A percentile compares a stretch with the other conserved stretches of the same genome.
phyloP scores from a whole-genome alignment of 2,113 vertebrate genomes.

The Camelus bactrianus region DNA sequence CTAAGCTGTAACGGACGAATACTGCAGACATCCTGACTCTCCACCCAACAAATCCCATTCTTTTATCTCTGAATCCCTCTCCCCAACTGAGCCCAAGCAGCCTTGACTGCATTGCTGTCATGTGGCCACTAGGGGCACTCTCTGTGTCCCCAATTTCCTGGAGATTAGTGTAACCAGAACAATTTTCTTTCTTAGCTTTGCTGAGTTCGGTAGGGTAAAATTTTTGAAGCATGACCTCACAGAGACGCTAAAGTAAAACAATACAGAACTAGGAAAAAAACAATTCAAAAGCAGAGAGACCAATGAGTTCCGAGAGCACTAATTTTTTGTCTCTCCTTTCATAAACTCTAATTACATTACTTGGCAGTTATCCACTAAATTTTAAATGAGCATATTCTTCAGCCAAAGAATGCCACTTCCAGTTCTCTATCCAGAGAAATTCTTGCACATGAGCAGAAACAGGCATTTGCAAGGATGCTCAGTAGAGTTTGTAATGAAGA shows the following conservation, averaged over 20 bases:
- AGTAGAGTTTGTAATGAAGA: not conserved
- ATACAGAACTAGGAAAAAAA: conserved; percentile 33
- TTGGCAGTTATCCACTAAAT: conserved; percentile 49
- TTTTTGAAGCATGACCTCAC: conserved; percentile 18
- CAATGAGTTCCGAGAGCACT: conserved; percentile 54
- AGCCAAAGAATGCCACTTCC: conserved; percentile 60
- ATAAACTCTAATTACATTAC: conserved; percentile 61
- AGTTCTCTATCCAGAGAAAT: conserved; percentile 22
- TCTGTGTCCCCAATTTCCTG: not conserved
- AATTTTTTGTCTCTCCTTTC: conserved; percentile 52
- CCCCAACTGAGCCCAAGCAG: not conserved
- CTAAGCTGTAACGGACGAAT: not conserved
- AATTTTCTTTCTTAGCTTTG: conserved; percentile 43
- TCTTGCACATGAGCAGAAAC: conserved; percentile 26
- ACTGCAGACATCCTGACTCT: not conserved
- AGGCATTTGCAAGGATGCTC: conserved; percentile 28
- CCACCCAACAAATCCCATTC: not conserved
- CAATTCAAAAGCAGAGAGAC: conserved; percentile 24
- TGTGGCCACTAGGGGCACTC: conserved; percentile 25
- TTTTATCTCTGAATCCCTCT: not conserved
- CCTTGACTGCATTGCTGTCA: not conserved
- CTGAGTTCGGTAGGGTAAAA: conserved; percentile 1
- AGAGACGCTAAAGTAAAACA: conserved; percentile 57
- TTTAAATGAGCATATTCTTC: conserved; percentile 62
- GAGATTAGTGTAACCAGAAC: not conserved